These are phyloP conservation scores for Ia io DNA, from an alignment of 2,113 vertebrate genomes.

Conservation along the genomic window DNA sequence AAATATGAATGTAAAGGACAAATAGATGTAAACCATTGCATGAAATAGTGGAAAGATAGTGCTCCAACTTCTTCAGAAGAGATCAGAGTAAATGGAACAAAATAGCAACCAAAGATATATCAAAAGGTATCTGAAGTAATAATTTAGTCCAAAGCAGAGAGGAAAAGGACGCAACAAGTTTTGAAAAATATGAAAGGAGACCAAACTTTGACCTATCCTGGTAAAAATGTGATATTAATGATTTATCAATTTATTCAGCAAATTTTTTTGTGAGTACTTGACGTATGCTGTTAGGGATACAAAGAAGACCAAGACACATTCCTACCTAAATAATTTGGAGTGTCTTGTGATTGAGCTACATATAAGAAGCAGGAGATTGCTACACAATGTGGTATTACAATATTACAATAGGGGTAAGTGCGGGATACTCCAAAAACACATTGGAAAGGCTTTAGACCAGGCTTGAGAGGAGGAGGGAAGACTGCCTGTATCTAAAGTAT, in stretches of 20 bases:
- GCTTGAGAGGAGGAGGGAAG: neutral
- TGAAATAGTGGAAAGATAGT: constrained; percentile 31
- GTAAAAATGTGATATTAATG: constrained; percentile 27
- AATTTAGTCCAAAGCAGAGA: neutral
- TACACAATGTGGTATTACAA: neutral
- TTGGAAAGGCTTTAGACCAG: neutral
- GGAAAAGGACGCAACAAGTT: neutral
- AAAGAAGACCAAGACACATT: neutral
- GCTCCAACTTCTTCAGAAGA: constrained; percentile 42
- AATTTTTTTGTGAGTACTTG: neutral
- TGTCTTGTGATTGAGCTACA: neutral
- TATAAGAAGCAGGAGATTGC: neutral
- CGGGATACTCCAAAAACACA: neutral
- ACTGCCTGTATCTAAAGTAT: neutral
- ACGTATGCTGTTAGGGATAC: neutral
- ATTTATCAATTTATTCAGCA: neutral
- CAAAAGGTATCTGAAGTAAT: constrained; percentile 11
- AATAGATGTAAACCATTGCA: neutral
- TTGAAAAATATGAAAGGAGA: neutral
- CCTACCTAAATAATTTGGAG: neutral
- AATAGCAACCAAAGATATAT: neutral
- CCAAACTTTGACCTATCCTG: neutral
- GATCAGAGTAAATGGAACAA: neutral
- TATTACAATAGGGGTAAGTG: neutral
- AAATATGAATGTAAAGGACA: neutral